Percentiles rank a stretch among this genome's conserved stretches.
These are phyloP conservation scores for Heliconius erato DNA, from an alignment of 2,888 invertebrate genomes.

Conservation along the genomic window DNA sequence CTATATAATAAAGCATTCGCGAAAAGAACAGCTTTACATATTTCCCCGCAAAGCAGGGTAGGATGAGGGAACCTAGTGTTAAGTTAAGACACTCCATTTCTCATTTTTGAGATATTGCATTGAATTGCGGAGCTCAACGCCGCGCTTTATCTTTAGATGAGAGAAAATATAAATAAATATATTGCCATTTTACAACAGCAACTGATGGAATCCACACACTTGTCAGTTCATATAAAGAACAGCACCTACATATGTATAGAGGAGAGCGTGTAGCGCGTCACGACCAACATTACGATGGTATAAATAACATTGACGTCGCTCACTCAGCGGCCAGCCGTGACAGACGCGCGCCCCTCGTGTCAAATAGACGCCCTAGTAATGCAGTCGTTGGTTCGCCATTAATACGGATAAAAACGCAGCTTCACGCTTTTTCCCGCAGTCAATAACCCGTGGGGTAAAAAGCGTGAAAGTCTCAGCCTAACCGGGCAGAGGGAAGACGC, in stretches of 20 bases:
- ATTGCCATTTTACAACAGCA: not conserved
- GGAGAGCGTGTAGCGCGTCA: slow-evolving; percentile 36
- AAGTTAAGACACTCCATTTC: not conserved
- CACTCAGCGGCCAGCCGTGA: slow-evolving; percentile 49
- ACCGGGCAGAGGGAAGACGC: too few relatives aligned
- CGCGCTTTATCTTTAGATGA: not conserved
- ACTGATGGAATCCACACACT: not conserved
- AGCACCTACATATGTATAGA: slow-evolving; percentile 3
- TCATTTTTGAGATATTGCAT: not conserved
- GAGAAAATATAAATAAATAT: not conserved
- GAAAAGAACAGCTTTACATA: too few relatives aligned
- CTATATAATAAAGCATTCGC: too few relatives aligned
- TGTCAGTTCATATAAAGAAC: not conserved
- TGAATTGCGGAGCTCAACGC: not conserved
- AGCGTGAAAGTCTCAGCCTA: too few relatives aligned
- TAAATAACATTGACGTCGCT: slow-evolving; percentile 51
- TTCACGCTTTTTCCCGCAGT: not conserved
- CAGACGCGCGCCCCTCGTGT: slow-evolving; percentile 12
- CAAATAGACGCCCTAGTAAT: slow-evolving; percentile 26
- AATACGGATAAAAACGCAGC: too few relatives aligned
- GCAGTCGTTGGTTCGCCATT: not conserved
- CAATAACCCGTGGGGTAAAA: not conserved
- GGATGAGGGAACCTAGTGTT: too few relatives aligned
- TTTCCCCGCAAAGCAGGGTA: too few relatives aligned
- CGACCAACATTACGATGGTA: slow-evolving; percentile 41